Conservation (phyloP, 2,797 vertebrate species). For the Hyperoplus immaculatus region DNA sequence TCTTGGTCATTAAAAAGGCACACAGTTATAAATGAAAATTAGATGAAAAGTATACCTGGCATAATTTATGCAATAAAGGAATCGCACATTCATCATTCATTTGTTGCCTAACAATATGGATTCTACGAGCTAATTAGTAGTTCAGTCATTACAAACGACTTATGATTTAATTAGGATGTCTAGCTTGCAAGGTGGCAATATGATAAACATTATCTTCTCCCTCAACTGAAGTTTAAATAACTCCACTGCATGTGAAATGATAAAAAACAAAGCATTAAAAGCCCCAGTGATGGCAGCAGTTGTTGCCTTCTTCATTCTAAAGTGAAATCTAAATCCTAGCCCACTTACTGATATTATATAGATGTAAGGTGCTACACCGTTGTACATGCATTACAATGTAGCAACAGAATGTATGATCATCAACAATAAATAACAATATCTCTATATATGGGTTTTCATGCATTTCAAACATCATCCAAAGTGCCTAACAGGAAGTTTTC, state of each 20-base stretch:
- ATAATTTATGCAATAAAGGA: conserved; percentile 15
- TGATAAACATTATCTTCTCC: neutral
- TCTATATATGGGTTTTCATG: neutral
- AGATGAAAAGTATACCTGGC: neutral
- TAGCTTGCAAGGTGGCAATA: neutral
- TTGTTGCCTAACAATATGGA: conserved; percentile 17
- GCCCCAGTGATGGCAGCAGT: conserved; percentile 16
- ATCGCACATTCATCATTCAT: conserved; percentile 23
- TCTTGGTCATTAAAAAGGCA: neutral
- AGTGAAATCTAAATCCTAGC: conserved; percentile 17
- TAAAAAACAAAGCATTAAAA: neutral
- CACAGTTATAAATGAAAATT: neutral
- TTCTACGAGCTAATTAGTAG: neutral
- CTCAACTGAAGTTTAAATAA: conserved; percentile 14
- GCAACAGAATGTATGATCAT: neutral
- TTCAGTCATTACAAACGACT: conserved; percentile 9
- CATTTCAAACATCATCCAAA: neutral
- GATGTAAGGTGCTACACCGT: neutral
- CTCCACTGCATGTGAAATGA: conserved; percentile 15
- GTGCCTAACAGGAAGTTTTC: neutral
- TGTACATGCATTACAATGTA: conserved; percentile 4
- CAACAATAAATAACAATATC: neutral
- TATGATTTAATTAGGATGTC: neutral
- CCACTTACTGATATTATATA: conserved; percentile 1
- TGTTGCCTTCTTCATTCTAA: neutral